A percentile compares a stretch with the other conserved stretches of the same genome.
phyloP scores from a whole-genome alignment of 2,888 invertebrate genomes.

The Dasysyrphus albostriatus region DNA sequence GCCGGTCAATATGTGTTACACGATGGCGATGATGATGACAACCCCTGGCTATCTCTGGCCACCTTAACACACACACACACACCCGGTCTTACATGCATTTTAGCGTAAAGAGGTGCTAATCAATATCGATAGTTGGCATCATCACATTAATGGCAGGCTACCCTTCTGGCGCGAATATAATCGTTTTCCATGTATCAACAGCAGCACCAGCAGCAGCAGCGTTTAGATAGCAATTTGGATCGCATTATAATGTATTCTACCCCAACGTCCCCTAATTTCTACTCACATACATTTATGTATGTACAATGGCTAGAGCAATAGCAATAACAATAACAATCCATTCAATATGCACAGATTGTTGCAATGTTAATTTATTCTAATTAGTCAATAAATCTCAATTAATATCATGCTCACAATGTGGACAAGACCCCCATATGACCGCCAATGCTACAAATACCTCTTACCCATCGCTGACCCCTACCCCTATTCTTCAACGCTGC shows the following conservation, averaged over 20 bases:
- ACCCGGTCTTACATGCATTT: background rate
- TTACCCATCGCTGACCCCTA: background rate
- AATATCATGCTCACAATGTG: constrained; percentile 77
- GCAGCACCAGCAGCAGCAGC: background rate
- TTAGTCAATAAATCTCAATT: constrained; percentile 83
- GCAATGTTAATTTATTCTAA: constrained; percentile 82
- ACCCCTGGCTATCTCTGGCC: constrained; percentile 35
- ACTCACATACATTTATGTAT: background rate
- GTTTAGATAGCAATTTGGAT: constrained; percentile 69
- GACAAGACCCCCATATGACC: constrained; percentile 72
- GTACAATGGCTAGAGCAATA: background rate
- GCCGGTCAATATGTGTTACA: constrained; percentile 17
- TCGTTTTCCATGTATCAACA: constrained; percentile 67
- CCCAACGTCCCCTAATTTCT: constrained; percentile 6
- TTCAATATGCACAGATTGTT: constrained; percentile 77
- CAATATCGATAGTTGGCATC: constrained; percentile 73
- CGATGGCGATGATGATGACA: constrained; percentile 7
- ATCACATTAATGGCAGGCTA: constrained; percentile 57
- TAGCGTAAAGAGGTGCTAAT: constrained; percentile 63
- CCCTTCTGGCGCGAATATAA: constrained; percentile 71
- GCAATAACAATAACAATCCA: constrained; percentile 74
- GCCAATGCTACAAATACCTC: constrained; percentile 14
- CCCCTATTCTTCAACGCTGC: background rate
- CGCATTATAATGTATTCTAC: constrained; percentile 51
- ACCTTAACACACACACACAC: constrained; percentile 17